Base-by-base conservation (phyloP, 2,113 vertebrate species). In the Picathartes gymnocephalus region DNA sequence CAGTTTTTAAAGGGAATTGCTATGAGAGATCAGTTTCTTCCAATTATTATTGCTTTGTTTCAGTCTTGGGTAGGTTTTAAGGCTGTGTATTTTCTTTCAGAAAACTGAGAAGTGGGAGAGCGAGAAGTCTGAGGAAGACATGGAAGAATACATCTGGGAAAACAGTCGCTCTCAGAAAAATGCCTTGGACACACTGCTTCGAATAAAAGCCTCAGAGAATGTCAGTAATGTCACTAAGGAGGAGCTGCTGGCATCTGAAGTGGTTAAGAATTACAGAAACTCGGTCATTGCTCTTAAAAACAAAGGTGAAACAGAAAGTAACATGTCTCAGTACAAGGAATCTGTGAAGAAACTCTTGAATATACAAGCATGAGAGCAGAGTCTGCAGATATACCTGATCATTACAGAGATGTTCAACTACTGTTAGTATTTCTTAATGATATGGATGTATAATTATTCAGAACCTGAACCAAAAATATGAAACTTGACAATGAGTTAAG, bases 71-170 rank as follows among this genome's bases (percentile, higher is more conserved):
- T 35, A 25, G 9, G 88, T 62, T 64, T 85, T 77, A 58, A 90
- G 47, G 39, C 1, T 54, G 42, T 42, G 2, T 73, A 2, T 80
- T 70, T 87, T 83, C 51, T 96, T 97, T 78, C 96, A 99, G 99
- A 99, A 99, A 99, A 98, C 94, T 0, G 99, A 99, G 96, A 84
- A 83, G 8, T 99, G 99, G 99, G 99, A 99, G 95, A 98, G 98
- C 0, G 98, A 98, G 40, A 99, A 98, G 97, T 98, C 98, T 0
- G 98, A 98, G 58, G 98, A 98, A 25, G 99, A 99, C 97, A 99
- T 99, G 98, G 99, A 99, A 65, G 98, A 99, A 50, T 99, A 99
- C 50, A 62, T 97, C 51, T 99, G 99, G 99, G 98, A 99, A 93
- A 98, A 98, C 4, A 99, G 99, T 85, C 27, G 92, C 4, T 99